Percentiles rank a stretch among this genome's conserved stretches.
These are phyloP conservation scores for Clarias macrocephalus DNA, from an alignment of 2,113 vertebrate genomes.

Conservation along the genomic window DNA sequence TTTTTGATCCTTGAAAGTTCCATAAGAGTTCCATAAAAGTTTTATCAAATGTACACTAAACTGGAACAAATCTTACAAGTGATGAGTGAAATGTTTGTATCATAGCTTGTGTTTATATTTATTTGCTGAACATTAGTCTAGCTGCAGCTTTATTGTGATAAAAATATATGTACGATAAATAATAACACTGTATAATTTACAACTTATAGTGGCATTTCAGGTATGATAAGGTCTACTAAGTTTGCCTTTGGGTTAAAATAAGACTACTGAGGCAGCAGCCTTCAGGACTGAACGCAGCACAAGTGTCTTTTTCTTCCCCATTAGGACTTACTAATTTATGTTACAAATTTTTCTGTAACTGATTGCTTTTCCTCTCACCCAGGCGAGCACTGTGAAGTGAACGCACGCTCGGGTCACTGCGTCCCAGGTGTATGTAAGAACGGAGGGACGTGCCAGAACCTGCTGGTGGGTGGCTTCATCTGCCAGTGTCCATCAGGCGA, in stretches of 20 bases:
- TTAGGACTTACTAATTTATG: background rate
- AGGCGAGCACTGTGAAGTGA: constrained; percentile 90
- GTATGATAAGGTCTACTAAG: background rate
- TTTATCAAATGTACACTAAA: background rate
- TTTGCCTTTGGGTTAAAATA: background rate
- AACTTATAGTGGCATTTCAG: background rate
- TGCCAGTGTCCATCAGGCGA: constrained; percentile 86
- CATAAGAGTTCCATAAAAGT: background rate
- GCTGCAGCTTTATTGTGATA: background rate
- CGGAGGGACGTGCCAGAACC: constrained; percentile 86
- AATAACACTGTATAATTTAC: background rate
- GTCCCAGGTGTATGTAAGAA: constrained; percentile 86
- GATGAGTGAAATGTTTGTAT: background rate
- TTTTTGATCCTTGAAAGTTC: background rate
- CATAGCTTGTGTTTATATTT: background rate
- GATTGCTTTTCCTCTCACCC: background rate
- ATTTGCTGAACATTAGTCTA: background rate
- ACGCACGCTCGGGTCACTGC: constrained; percentile 81
- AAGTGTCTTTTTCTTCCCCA: background rate
- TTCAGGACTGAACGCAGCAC: background rate
- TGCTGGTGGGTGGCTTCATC: constrained; percentile 87
- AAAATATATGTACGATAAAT: background rate
- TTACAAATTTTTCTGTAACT: background rate
- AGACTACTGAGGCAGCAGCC: background rate
- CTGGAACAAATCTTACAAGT: background rate